phyloP scores from a whole-genome alignment of 2,113 vertebrate species.

The Cricetomys ansorgei region DNA sequence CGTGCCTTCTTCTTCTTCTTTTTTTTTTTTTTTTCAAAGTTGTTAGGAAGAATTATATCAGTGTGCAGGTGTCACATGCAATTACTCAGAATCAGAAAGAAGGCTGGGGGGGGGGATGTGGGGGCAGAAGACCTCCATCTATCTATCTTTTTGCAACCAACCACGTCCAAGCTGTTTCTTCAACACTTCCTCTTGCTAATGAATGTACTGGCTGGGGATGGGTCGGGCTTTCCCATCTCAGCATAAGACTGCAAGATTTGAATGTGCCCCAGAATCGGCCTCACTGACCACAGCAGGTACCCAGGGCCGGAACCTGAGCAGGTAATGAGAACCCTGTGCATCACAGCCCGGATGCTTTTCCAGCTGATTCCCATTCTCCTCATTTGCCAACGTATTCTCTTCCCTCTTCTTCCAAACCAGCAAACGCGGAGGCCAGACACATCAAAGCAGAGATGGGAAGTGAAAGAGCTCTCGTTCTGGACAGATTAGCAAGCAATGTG shows the following conservation, averaged over 20 bases:
- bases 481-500: constrained; percentile 96
- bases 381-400: constrained; percentile 66
- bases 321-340: constrained; percentile 64
- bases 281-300: constrained; percentile 82
- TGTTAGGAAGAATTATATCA: constrained; percentile 69
- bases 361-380: constrained; percentile 63
- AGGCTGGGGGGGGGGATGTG: constrained; percentile 72
- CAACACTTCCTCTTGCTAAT: constrained; percentile 84
- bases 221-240: constrained; percentile 79
- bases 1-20: constrained; percentile 26
- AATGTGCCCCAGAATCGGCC: constrained; percentile 68
- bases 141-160: constrained; percentile 78
- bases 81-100: constrained; percentile 87
- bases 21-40: constrained; percentile 56
- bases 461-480: constrained; percentile 95
- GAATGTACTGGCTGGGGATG: constrained; percentile 72
- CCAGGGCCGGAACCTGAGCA: constrained; percentile 68
- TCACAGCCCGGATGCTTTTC: constrained; percentile 69
- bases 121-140: constrained; percentile 76
- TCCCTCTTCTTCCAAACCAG: constrained; percentile 83
- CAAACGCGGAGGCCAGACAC: constrained; percentile 88
- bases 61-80: constrained; percentile 84
- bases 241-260: constrained; percentile 77
- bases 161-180: constrained; percentile 83
- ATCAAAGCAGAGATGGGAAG: constrained; percentile 93